Conservation (phyloP, 2,888 invertebrate genomes). For the Chydorus sphaericus region DNA sequence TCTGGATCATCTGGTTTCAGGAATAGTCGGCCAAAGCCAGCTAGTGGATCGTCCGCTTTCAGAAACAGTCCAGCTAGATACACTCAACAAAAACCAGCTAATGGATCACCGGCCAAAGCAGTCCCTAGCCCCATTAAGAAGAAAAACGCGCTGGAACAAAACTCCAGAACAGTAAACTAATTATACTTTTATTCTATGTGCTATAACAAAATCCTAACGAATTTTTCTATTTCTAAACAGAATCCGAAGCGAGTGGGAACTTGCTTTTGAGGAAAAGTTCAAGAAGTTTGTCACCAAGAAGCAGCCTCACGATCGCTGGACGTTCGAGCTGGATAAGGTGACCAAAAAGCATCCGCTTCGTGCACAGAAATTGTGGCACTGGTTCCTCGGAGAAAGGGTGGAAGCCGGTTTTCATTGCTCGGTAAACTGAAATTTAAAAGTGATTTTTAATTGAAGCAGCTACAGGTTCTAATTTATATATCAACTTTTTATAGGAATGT, state of each 20-base stretch:
- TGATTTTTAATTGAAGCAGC: not conserved
- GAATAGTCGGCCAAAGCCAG: too few relatives aligned
- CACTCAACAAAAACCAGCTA: too few relatives aligned
- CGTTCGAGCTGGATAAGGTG: not conserved
- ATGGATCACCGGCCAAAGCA: too few relatives aligned
- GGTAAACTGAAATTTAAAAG: not conserved
- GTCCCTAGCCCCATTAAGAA: too few relatives aligned
- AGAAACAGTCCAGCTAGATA: too few relatives aligned
- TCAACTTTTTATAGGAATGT: not conserved
- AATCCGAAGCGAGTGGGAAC: not conserved
- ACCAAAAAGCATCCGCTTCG: not conserved
- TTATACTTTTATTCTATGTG: not conserved
- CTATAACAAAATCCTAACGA: not conserved
- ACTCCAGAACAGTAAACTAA: not conserved
- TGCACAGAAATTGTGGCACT: not conserved
- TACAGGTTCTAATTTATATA: not conserved
- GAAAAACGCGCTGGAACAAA: not conserved
- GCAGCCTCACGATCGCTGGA: not conserved
- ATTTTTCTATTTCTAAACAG: not conserved
- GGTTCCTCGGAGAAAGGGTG: not conserved
- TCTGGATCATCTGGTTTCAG: too few relatives aligned
- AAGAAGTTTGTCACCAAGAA: not conserved
- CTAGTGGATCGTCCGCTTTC: too few relatives aligned
- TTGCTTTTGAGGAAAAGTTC: not conserved
- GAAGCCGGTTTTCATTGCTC: not conserved